Evolutionary conservation across 1,140 invertebrate species (phyloP), one percentile per base, ranked within the genome.

Genomic region (Ips nitidus): DNA sequence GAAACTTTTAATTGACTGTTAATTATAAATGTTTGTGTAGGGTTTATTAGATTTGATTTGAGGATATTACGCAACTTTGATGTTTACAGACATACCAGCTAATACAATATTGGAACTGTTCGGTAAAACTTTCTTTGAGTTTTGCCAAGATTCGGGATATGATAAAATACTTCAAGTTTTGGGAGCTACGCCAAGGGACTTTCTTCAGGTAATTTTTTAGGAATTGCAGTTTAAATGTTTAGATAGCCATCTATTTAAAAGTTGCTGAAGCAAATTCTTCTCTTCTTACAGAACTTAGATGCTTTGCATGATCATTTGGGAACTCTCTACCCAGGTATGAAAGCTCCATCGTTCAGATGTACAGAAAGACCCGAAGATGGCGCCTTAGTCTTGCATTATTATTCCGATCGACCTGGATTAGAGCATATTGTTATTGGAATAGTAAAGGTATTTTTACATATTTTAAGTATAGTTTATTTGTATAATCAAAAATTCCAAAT

Each of bases 351-450:
- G 1, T 97, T 97, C 82, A 86, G 94, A 3, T 97, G 94, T 79
- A 95, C 93, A 0, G 93, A 94, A 76, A 81, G 90, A 74, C 86
- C 87, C 1, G 90, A 92, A 80, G 94, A 94, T 82, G 93, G 93
- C 0, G 90, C 91, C 5, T 83, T 96, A 6, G 84, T 96, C 39
- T 84, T 97, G 4, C 94, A 97, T 81, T 97, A 97, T 83, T 97
- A 96, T 81, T 96, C 94, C 0, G 93, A 97, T 77, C 86, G 94
- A 70, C 93, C 93, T 4, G 94, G 94, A n/a, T 83, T 97, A 53
- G 94, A 97, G 79, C 88, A 94, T 76, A 97, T 97, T 75, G 94
- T 97, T 68, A 95, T 96, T 75, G 94, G 94, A 39, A 95, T 96
- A 73, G 94, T 97, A 3, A 97, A 95, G 88, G 94, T 95, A 84